Conservation (phyloP, 2,797 vertebrate genomes). For the Delichon dasypus region DNA sequence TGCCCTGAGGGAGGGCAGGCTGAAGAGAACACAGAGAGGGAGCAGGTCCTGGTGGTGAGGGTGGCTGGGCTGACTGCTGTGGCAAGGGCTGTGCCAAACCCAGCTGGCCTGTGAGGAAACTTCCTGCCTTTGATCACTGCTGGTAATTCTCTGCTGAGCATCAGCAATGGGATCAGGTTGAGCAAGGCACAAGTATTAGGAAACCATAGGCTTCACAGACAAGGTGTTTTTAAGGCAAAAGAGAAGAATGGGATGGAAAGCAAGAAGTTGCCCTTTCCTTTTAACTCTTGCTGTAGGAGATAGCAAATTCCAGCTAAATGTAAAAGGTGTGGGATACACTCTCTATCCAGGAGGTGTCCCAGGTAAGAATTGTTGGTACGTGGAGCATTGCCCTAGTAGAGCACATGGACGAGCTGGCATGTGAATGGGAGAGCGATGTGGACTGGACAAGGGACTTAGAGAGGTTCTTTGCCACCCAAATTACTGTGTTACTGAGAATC, state of each 20-base stretch:
- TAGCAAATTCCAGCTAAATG: neutral
- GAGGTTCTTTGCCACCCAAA: neutral
- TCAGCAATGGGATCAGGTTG: neutral
- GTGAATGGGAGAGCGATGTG: fast-evolving
- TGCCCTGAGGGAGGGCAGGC: fast-evolving
- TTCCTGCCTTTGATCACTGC: conserved; percentile 3
- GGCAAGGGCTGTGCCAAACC: neutral
- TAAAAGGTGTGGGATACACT: neutral
- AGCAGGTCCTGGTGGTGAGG: neutral
- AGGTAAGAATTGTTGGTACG: neutral
- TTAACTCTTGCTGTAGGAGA: neutral
- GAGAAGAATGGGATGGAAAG: neutral
- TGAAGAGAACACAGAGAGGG: neutral
- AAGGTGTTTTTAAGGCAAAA: neutral
- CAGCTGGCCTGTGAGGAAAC: neutral
- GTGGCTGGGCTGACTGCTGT: neutral
- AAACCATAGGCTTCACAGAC: neutral
- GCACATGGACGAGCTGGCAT: neutral
- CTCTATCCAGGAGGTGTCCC: neutral
- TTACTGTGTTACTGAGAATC: neutral
- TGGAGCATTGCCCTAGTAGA: neutral
- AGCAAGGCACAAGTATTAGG: neutral
- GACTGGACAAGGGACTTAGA: neutral
- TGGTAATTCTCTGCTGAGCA: neutral
- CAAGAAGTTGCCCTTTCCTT: neutral